Conservation (phyloP, 2,888 invertebrate genomes). For the Phortica magna region DNA sequence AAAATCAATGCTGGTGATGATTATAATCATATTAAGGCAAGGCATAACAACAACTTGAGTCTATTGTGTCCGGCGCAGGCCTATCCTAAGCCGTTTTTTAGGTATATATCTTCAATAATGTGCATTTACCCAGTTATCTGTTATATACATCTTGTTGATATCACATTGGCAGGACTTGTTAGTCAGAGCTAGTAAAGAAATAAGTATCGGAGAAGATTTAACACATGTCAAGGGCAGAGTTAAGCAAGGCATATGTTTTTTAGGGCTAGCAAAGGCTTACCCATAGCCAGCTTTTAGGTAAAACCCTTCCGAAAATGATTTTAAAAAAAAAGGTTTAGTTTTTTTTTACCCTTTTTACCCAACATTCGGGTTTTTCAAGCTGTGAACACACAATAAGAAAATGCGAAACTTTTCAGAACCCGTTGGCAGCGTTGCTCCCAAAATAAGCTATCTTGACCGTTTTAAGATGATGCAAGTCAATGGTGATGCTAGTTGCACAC, state of each 20-base stretch:
- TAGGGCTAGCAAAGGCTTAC: slow-evolving; percentile 87
- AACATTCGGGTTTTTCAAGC: slow-evolving; percentile 1
- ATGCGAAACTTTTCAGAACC: slow-evolving; percentile 78
- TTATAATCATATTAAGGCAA: slow-evolving; percentile 79
- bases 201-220: slow-evolving; percentile 78
- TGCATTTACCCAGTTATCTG: slow-evolving; percentile 54
- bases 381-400: background rate
- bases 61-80: slow-evolving; percentile 83
- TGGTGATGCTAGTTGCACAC: slow-evolving; percentile 80
- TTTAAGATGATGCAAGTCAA: slow-evolving; percentile 62
- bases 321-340: background rate
- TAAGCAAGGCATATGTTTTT: slow-evolving; percentile 80
- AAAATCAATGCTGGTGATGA: slow-evolving; percentile 85
- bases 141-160: background rate
- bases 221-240: slow-evolving; percentile 72
- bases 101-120: slow-evolving; percentile 78
- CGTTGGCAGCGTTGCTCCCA: slow-evolving; percentile 79
- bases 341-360: background rate
- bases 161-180: slow-evolving; percentile 79
- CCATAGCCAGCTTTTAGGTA: slow-evolving; percentile 82
- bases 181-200: slow-evolving; percentile 82
- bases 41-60: slow-evolving; percentile 78
- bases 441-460: slow-evolving; percentile 80
- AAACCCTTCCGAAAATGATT: slow-evolving; percentile 52
- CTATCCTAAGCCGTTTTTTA: slow-evolving; percentile 84